Evolutionary conservation across 2,888 invertebrate species (phyloP).

Genomic region (Trachelus iudaicus): DNA sequence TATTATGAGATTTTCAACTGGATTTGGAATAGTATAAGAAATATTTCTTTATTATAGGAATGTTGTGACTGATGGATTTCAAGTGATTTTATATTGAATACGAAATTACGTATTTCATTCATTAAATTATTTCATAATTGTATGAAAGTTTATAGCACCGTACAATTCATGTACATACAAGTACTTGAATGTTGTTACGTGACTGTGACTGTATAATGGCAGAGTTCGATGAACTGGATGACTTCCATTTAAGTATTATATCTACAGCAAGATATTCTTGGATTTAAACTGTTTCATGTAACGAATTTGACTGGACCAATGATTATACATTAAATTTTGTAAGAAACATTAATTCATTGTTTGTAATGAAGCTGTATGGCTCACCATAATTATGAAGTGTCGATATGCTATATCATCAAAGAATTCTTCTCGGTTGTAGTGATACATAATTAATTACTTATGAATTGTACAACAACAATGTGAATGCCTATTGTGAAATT

Average conservation of each 20-base stretch:
- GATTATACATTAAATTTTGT: background rate
- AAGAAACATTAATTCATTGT: background rate
- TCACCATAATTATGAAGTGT: background rate
- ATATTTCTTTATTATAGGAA: background rate
- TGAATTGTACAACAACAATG: background rate
- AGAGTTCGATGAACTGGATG: background rate
- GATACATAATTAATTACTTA: background rate
- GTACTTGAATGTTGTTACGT: background rate
- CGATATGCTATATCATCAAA: constrained; percentile 1
- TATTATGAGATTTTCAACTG: background rate
- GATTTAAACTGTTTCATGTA: background rate
- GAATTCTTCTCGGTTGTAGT: background rate
- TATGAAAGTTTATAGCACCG: background rate
- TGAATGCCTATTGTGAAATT: background rate
- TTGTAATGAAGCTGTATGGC: background rate
- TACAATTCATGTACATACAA: background rate
- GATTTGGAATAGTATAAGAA: background rate
- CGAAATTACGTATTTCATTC: background rate
- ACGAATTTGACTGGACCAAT: background rate
- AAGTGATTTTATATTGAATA: background rate
- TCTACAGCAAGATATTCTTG: background rate
- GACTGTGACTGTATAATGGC: background rate
- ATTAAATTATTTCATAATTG: background rate
- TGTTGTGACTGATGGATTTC: background rate
- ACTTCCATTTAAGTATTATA: background rate